These are phyloP conservation scores for Poeciliopsis prolifica DNA, from an alignment of 2,113 vertebrate species.

Conservation along the genomic window DNA sequence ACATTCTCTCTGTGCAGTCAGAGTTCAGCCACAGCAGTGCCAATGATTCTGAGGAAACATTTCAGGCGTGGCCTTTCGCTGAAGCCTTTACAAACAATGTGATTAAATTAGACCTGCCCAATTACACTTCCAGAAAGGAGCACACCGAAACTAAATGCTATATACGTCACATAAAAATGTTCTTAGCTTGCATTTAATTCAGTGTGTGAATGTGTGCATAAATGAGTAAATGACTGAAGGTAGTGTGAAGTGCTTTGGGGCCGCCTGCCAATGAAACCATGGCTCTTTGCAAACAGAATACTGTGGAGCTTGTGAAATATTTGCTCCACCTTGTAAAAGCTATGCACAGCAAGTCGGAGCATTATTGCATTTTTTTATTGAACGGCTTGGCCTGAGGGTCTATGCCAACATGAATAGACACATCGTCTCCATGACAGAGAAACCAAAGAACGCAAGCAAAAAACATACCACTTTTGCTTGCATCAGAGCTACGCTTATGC, in stretches of 20 bases:
- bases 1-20: background rate
- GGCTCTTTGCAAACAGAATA: background rate
- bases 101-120: background rate
- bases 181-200: background rate
- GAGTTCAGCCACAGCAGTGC: conserved; percentile 12
- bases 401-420: conserved; percentile 16
- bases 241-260: background rate
- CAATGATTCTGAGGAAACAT: conserved; percentile 1
- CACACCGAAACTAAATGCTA: background rate
- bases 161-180: background rate
- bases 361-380: conserved; percentile 51
- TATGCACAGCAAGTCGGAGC: conserved; percentile 44
- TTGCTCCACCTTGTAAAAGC: conserved; percentile 9
- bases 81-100: background rate
- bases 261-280: background rate
- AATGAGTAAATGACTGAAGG: too few species aligned
- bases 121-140: background rate
- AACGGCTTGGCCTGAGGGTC: conserved; percentile 35
- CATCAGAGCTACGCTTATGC: too few species aligned
- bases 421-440: conserved; percentile 29
- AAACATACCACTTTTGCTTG: conserved; percentile 28
- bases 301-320: conserved; percentile 7
- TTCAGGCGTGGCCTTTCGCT: conserved; percentile 23
- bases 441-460: conserved; percentile 50
- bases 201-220: too few species aligned